Percentiles rank a stretch among this genome's conserved stretches.
Evolutionary conservation across 2,888 invertebrate species (phyloP).

Genomic region (Neoaliturus tenellus): DNA sequence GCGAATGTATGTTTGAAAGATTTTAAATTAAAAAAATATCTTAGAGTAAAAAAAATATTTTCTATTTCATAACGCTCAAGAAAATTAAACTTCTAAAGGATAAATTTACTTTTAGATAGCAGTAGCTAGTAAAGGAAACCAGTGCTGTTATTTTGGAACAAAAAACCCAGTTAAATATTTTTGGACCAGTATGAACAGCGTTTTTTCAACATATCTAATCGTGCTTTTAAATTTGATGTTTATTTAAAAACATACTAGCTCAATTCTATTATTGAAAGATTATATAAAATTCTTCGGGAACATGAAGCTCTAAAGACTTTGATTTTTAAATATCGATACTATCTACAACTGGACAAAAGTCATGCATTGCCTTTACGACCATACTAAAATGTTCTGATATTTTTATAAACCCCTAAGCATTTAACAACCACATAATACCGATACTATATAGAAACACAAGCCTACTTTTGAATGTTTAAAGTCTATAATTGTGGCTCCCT

Average conservation of each 20-base stretch:
- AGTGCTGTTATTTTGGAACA: not conserved
- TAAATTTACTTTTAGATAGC: no score
- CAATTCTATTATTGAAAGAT: not conserved
- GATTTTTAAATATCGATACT: conserved; percentile 9
- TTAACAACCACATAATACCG: not conserved
- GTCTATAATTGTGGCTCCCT: not conserved
- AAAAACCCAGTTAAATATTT: not conserved
- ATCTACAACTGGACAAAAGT: conserved; percentile 13
- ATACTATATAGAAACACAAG: not conserved
- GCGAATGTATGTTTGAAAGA: no score
- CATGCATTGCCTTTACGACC: conserved; percentile 18
- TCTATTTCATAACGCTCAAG: no score
- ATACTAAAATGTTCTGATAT: not conserved
- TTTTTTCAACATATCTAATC: not conserved
- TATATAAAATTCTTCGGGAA: not conserved
- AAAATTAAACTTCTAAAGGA: no score
- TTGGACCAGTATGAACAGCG: not conserved
- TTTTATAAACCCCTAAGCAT: not conserved
- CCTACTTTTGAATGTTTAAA: not conserved
- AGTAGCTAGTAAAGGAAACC: no score
- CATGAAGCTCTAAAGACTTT: conserved; percentile 15
- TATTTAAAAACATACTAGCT: conserved; percentile 1
- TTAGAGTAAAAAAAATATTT: no score
- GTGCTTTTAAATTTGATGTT: not conserved
- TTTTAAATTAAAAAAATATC: no score